Evolutionary conservation across 1,140 invertebrate genomes (phyloP), one percentile per base, ranked within the genome.

Genomic region (Panagrolaimus sp.): DNA sequence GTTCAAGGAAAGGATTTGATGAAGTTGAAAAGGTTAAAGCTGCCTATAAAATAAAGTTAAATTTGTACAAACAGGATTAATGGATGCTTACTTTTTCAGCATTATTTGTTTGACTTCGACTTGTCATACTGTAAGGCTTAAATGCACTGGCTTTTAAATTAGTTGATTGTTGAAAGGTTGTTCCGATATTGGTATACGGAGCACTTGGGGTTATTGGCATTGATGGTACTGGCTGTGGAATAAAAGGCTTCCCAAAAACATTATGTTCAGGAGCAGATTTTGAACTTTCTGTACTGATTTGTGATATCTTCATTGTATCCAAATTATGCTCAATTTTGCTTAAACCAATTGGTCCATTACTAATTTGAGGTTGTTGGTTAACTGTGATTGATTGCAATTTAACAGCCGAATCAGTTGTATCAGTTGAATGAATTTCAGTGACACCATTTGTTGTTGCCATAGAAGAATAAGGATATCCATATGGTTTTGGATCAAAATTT

Each of bases 1-100:
- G 21, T 58, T 58, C 52, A 48, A 79, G 66, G 52, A 77, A 77
- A n/a, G 77, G 75, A 67, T 80, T 81, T 7, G 71, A 78, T 12
- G 65, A 46, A 26, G 43, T 43, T 43, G 70, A 74, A 17, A n/a
- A n/a, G 26, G 10, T 28, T 64, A 55, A 17, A 26, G 43, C 15
- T 75, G 38, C 17, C 69, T 72, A 45, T 21, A 69, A 32, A 10
- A 26, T 17, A 28, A 71, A 17, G n/a, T 74, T 38, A 67, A 74
- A 73, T 38, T 24, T 43, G 14, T 32, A 69, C 17, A 44, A 21
- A 12, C 17, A 15, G 62, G 46, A 32, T 24, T 24, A 15, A 7
- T 38, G 2, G 7, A 38, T 38, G 32, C 2, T 47, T 28, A 15
- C 24, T 63, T 24, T 43, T 26, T 45, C 52, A 48, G 46, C 65